These are phyloP conservation scores for Lycopodina hypogea DNA, from an alignment of 37 sponge, comb jelly and placozoan genomes.

Conservation along the genomic window DNA sequence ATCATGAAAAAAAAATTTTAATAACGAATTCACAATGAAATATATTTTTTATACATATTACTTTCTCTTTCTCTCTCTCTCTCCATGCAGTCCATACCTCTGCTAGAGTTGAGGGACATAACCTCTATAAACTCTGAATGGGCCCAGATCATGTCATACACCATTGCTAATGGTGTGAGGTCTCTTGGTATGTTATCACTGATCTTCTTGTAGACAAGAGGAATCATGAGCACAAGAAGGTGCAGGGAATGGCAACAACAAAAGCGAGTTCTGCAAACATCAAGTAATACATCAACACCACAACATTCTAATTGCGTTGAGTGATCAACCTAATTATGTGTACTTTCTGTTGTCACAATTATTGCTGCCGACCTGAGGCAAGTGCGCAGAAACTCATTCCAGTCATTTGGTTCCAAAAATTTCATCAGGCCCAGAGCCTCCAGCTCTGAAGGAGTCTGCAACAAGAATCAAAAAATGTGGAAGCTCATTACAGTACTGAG, in stretches of 20 bases:
- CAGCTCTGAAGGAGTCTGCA: background rate
- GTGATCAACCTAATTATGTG: background rate
- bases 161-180: background rate
- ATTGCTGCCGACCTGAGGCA: background rate
- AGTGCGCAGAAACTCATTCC: slow-evolving; percentile 1
- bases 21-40: no score
- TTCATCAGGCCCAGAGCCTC: background rate
- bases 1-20: no score
- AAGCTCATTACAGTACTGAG: background rate
- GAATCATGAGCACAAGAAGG: slow-evolving; percentile 1
- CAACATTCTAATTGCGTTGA: background rate
- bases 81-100: slow-evolving; percentile 31
- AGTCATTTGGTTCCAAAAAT: background rate
- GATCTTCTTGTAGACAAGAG: background rate
- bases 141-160: slow-evolving; percentile 58
- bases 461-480: background rate
- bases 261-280: background rate
- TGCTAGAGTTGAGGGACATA: slow-evolving; percentile 15
- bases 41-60: no score
- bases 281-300: background rate
- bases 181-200: no score
- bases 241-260: background rate
- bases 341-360: background rate
- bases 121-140: slow-evolving; percentile 40
- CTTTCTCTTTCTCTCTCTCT: no score